phyloP scores from a whole-genome alignment of 2,888 invertebrate species.

The Sminthurides aquaticus region DNA sequence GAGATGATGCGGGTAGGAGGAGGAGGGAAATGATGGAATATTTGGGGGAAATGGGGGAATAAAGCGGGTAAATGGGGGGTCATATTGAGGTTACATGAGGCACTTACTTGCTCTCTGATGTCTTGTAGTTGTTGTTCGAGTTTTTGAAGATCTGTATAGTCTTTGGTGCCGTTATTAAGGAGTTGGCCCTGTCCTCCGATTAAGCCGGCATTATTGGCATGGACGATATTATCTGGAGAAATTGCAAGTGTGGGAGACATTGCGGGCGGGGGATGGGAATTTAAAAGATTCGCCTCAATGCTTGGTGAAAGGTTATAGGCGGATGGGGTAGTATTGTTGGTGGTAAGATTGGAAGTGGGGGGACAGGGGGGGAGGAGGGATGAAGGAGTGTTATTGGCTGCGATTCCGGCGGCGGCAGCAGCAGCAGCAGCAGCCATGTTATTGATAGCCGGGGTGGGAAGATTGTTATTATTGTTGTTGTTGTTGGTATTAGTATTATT shows the following conservation, averaged over 20 bases:
- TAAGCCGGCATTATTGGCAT: constrained; percentile 34
- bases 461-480: constrained; percentile 9
- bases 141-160: constrained; percentile 76
- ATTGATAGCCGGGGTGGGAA: constrained; percentile 2
- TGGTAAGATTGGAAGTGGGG: neutral
- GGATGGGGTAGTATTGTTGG: constrained; percentile 26
- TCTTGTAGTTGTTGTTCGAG: constrained; percentile 91
- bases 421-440: neutral
- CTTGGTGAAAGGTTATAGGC: constrained; percentile 41
- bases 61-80: too few relatives aligned
- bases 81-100: neutral
- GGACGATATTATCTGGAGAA: constrained; percentile 38
- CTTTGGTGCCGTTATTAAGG: constrained; percentile 62
- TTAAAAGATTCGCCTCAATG: constrained; percentile 41
- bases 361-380: neutral
- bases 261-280: constrained; percentile 24
- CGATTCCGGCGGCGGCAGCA: constrained; percentile 1
- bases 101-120: constrained; percentile 84
- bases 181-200: constrained; percentile 44
- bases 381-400: neutral
- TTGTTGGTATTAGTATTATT: constrained; percentile 29
- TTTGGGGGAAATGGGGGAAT: too few relatives aligned
- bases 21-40: too few relatives aligned
- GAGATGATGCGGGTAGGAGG: too few relatives aligned
- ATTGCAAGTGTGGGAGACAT: constrained; percentile 23